Evolutionary conservation across 2,888 invertebrate genomes (phyloP).

Genomic region (Strigamia maritima): DNA sequence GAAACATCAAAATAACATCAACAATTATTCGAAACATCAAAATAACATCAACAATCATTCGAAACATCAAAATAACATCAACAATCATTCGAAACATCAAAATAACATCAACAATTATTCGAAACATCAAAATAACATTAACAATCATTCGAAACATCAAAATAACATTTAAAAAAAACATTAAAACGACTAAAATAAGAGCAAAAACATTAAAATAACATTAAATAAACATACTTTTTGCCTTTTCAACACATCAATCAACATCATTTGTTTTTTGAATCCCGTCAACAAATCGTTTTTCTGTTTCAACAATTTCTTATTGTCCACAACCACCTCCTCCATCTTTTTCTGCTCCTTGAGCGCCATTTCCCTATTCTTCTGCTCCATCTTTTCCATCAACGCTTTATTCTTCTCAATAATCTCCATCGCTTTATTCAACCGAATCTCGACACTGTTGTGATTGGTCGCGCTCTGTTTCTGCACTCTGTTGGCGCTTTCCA

Average conservation of each 20-base stretch:
- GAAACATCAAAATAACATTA: neutral
- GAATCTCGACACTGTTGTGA: conserved; percentile 54
- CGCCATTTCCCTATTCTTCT: conserved; percentile 34
- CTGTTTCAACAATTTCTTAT: conserved; percentile 53
- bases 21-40: neutral
- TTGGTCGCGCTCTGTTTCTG: conserved; percentile 54
- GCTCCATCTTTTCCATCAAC: conserved; percentile 50
- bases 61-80: neutral
- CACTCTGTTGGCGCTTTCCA: conserved; percentile 56
- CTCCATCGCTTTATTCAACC: conserved; percentile 56
- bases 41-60: neutral
- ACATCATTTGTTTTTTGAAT: conserved; percentile 54
- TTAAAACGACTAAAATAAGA: too few relatives aligned
- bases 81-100: too few relatives aligned
- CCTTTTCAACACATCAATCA: conserved; percentile 54
- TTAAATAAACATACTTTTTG: conserved; percentile 50
- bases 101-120: too few relatives aligned
- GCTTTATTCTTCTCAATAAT: conserved; percentile 56
- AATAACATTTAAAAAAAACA: too few relatives aligned
- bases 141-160: too few relatives aligned
- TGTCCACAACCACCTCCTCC: conserved; percentile 51
- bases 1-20: neutral
- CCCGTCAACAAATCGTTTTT: conserved; percentile 54
- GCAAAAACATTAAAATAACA: neutral
- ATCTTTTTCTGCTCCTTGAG: conserved; percentile 49